Evolutionary conservation across 2,797 vertebrate genomes (phyloP).

Genomic region (Crotalus adamanteus): DNA sequence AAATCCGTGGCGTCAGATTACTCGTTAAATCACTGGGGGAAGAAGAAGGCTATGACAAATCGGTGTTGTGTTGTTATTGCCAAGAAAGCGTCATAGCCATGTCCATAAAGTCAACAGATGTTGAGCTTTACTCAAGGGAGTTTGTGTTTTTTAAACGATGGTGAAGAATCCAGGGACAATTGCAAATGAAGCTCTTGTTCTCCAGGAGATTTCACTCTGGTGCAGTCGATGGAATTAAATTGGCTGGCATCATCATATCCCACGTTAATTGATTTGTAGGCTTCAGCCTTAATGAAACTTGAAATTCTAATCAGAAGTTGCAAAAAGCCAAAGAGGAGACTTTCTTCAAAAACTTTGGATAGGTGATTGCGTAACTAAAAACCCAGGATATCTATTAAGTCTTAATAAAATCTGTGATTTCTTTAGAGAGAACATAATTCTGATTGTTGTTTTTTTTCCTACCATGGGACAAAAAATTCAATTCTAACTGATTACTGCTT

Average conservation of each 20-base stretch:
- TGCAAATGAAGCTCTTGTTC: not conserved
- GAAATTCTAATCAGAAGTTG: slow-evolving; percentile 15
- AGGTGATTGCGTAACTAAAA: slow-evolving; percentile 59
- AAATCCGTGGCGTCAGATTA: not conserved
- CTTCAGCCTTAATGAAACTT: not conserved
- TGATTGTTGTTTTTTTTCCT: slow-evolving; percentile 46
- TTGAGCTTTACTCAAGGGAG: not conserved
- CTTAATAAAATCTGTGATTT: slow-evolving; percentile 70
- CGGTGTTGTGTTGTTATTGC: not conserved
- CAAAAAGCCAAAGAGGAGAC: slow-evolving; percentile 39
- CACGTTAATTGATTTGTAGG: not conserved
- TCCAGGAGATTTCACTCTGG: not conserved
- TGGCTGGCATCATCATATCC: not conserved
- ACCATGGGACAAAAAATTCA: slow-evolving; percentile 64
- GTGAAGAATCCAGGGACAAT: not conserved
- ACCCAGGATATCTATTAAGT: slow-evolving; percentile 60
- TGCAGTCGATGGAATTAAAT: not conserved
- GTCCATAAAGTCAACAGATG: not conserved
- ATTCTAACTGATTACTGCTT: slow-evolving; percentile 72
- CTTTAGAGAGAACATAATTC: slow-evolving; percentile 70
- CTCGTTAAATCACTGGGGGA: not conserved
- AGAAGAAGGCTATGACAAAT: not conserved
- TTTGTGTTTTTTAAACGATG: not conserved
- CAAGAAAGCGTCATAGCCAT: not conserved
- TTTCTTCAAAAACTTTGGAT: slow-evolving; percentile 55